Conservation (phyloP, 1,140 invertebrate species). For the Aethina tumida region DNA sequence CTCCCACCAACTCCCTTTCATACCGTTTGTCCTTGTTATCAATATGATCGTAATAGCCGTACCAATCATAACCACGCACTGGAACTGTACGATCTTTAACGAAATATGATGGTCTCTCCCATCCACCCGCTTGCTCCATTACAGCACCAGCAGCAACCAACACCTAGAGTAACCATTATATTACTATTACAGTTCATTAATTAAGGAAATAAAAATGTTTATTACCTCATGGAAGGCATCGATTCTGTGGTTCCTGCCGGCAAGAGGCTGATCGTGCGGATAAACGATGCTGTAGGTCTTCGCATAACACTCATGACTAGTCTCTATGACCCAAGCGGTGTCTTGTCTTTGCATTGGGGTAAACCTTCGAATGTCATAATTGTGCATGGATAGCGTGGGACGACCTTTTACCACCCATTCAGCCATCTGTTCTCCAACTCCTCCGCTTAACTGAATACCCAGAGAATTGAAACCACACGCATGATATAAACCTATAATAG, state of each 20-base stretch:
- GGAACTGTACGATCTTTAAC: constrained; percentile 42
- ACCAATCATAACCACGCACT: constrained; percentile 69
- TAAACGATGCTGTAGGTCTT: constrained; percentile 80
- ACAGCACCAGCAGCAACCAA: constrained; percentile 63
- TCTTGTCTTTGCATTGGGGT: constrained; percentile 57
- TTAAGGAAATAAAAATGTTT: constrained; percentile 1
- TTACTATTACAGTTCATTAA: not conserved
- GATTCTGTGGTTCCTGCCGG: constrained; percentile 60
- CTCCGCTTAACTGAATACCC: constrained; percentile 84
- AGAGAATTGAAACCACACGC: constrained; percentile 81
- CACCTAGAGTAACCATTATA: constrained; percentile 35
- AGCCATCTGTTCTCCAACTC: constrained; percentile 73
- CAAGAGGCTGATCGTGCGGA: constrained; percentile 75
- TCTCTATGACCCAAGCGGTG: constrained; percentile 63
- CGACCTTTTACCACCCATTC: constrained; percentile 73
- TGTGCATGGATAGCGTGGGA: constrained; percentile 75
- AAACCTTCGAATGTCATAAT: constrained; percentile 73
- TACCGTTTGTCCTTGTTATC: constrained; percentile 57
- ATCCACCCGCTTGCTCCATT: constrained; percentile 77
- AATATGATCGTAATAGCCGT: constrained; percentile 61
- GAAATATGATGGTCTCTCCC: constrained; percentile 73
- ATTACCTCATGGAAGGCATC: constrained; percentile 58
- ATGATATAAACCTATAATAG: constrained; percentile 56
- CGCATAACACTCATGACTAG: constrained; percentile 77
- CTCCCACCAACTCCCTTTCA: constrained; percentile 54